Percentiles rank a stretch among this genome's conserved stretches.
Conservation (phyloP, 2,888 invertebrate genomes). For the Emmelina monodactyla region DNA sequence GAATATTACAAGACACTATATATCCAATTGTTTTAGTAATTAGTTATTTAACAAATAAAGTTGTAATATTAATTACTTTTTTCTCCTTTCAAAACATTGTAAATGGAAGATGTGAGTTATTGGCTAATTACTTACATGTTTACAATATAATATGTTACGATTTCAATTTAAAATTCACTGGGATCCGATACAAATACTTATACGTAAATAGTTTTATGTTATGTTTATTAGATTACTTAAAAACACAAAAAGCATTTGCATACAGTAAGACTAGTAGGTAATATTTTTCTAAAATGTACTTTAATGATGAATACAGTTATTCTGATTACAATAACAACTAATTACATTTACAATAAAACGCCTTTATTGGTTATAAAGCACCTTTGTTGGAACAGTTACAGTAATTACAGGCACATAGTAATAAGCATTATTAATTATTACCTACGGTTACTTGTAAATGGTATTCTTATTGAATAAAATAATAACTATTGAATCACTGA, state of each 20-base stretch:
- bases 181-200: neutral
- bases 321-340: neutral
- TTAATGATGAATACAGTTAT: neutral
- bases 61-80: no score
- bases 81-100: no score
- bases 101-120: no score
- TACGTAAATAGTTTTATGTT: neutral
- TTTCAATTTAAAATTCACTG: no score
- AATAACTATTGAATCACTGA: neutral
- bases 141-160: no score
- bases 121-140: no score
- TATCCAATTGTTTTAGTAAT: no score
- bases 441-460: neutral
- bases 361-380: constrained; percentile 37
- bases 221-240: constrained; percentile 9
- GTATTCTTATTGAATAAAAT: no score
- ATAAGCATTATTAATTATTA: constrained; percentile 8
- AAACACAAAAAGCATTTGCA: constrained; percentile 13
- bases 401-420: constrained; percentile 44
- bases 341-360: constrained; percentile 22
- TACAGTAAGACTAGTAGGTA: constrained; percentile 43
- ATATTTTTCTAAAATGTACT: no score
- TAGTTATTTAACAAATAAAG: no score
- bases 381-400: constrained; percentile 35
- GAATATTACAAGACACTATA: constrained; percentile 10